phyloP scores from a whole-genome alignment of 2,797 vertebrate species.

The Erethizon dorsatum region DNA sequence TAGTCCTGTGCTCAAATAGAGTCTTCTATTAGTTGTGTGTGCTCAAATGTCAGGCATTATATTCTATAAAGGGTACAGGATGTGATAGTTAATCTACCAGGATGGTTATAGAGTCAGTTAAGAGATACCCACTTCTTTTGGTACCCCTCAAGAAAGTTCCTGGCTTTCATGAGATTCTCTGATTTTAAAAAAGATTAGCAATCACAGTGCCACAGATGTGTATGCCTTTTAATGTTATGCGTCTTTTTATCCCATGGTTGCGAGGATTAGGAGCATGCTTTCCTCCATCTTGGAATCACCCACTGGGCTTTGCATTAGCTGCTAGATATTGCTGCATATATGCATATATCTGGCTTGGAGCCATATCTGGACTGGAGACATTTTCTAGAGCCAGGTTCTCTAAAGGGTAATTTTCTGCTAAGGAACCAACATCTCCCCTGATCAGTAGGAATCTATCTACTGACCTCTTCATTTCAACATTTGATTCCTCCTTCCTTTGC shows the following conservation, averaged over 20 bases:
- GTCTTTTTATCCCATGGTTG: not conserved
- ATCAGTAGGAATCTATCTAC: not conserved
- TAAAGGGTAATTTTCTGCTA: not conserved
- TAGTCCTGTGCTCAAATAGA: not conserved
- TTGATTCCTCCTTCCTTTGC: not conserved
- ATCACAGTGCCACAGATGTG: not conserved
- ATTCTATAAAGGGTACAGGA: not conserved
- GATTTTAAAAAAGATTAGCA: not conserved
- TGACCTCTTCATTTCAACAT: not conserved
- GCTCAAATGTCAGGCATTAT: not conserved
- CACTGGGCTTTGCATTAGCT: not conserved
- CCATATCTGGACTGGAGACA: not conserved
- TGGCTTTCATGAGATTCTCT: conserved; percentile 23
- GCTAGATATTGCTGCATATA: not conserved
- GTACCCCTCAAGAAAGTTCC: not conserved
- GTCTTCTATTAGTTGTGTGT: not conserved
- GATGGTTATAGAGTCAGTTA: not conserved
- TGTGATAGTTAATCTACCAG: not conserved
- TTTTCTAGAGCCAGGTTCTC: conserved; percentile 1
- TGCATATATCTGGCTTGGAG: not conserved
- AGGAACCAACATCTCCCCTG: not conserved
- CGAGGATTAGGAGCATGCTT: not conserved
- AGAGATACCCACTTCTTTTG: not conserved
- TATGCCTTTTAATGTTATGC: not conserved
- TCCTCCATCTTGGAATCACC: not conserved